A percentile compares a stretch with the other conserved stretches of the same genome.
Evolutionary conservation across 92 coral and sea anemone genomes (phyloP).

Genomic region (Bergia puertoricense): DNA sequence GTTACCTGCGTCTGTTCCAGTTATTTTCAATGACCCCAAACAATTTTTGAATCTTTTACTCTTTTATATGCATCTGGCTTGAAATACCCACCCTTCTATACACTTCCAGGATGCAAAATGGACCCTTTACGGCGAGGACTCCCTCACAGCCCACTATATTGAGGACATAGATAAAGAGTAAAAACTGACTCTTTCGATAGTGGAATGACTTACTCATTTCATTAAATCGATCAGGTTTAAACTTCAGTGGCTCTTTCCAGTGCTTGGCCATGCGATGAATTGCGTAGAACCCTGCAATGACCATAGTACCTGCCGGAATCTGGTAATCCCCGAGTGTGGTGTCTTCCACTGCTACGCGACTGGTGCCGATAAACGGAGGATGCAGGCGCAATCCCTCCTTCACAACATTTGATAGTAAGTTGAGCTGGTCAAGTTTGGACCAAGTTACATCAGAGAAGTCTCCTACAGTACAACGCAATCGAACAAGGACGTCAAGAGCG

Average conservation of each 20-base stretch:
- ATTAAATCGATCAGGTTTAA: slow-evolving; percentile 68
- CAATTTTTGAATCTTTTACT: no score
- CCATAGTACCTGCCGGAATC: slow-evolving; percentile 58
- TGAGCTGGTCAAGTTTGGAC: slow-evolving; percentile 24
- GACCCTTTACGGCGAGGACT: background rate
- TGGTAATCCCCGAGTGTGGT: slow-evolving; percentile 60
- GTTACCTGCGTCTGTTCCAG: no score
- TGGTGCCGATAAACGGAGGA: slow-evolving; percentile 58
- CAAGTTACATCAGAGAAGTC: slow-evolving; percentile 21
- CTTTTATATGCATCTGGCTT: no score
- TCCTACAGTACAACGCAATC: slow-evolving; percentile 10
- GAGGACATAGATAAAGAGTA: no score
- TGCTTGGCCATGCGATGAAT: slow-evolving; percentile 50
- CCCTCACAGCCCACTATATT: background rate
- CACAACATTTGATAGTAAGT: slow-evolving; percentile 12
- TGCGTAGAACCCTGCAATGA: slow-evolving; percentile 51
- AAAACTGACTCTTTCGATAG: background rate
- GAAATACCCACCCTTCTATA: no score
- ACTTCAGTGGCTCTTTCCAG: slow-evolving; percentile 67
- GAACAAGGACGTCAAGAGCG: background rate
- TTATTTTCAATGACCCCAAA: no score
- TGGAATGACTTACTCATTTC: slow-evolving; percentile 48
- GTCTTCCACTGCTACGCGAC: slow-evolving; percentile 56
- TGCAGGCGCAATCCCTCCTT: slow-evolving; percentile 77
- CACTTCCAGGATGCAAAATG: background rate